Conservation (phyloP, 2,113 vertebrate species). For the Ceuthmochares aereus region DNA sequence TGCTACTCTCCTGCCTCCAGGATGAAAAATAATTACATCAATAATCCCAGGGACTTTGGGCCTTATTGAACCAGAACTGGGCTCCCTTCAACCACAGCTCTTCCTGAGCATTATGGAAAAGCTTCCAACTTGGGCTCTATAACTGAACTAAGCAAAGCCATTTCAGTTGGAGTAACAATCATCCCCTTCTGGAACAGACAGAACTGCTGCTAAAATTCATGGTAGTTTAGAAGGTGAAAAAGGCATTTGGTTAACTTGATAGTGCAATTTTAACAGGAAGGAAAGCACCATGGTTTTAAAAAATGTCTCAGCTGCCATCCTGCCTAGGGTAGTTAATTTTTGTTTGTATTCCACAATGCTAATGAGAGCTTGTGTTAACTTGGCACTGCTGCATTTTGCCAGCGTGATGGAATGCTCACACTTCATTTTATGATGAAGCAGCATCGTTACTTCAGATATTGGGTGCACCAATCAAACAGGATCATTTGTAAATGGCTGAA, state of each 20-base stretch:
- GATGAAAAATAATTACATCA: background rate
- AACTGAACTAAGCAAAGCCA: background rate
- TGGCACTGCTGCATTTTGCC: background rate
- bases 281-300: background rate
- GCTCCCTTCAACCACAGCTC: background rate
- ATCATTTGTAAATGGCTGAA: background rate
- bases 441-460: background rate
- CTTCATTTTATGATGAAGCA: slow-evolving; percentile 34
- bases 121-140: background rate
- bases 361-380: slow-evolving; percentile 27
- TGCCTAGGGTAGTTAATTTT: background rate
- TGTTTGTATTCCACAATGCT: slow-evolving; percentile 9
- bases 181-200: background rate
- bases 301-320: background rate
- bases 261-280: background rate
- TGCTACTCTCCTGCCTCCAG: background rate
- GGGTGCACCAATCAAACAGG: background rate
- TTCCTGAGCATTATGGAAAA: background rate
- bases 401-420: background rate
- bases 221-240: background rate
- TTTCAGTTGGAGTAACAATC: background rate
- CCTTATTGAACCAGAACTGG: background rate
- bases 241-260: background rate
- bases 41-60: background rate
- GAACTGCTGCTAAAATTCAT: background rate